These are phyloP conservation scores for Cryptus armator DNA, from an alignment of 2,888 invertebrate genomes.

Conservation along the genomic window DNA sequence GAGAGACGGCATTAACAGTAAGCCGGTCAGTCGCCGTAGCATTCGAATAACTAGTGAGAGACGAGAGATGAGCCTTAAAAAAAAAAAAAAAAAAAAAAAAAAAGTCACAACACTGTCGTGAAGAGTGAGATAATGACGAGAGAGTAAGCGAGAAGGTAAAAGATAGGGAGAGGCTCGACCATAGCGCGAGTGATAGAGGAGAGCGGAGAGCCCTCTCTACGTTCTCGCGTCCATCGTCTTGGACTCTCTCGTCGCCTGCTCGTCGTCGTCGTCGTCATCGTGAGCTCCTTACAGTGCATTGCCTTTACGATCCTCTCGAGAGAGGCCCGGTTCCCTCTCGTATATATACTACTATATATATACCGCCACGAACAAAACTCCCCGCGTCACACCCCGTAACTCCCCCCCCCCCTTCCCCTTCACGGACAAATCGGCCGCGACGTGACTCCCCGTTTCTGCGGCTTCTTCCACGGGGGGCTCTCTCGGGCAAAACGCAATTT, in stretches of 20 bases:
- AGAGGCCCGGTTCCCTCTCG: conserved; percentile 43
- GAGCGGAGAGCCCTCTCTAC: conserved; percentile 62
- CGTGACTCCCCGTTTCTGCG: conserved; percentile 76
- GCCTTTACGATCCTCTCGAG: conserved; percentile 81
- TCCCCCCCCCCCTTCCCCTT: conserved; percentile 68
- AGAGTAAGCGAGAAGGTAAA: conserved; percentile 64
- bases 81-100: conserved; percentile 45
- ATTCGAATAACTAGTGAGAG: conserved; percentile 61
- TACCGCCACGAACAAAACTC: conserved; percentile 57
- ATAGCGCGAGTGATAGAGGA: conserved; percentile 58
- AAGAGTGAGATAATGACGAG: conserved; percentile 59
- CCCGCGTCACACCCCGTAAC: conserved; percentile 82
- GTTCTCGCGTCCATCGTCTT: conserved; percentile 51
- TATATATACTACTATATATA: conserved; percentile 16
- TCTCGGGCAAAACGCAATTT: conserved; percentile 30
- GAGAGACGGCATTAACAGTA: conserved; percentile 55
- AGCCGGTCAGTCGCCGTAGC: conserved; percentile 47
- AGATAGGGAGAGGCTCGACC: conserved; percentile 51
- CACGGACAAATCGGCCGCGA: conserved; percentile 79
- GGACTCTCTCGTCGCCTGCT: conserved; percentile 66
- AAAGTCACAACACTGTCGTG: conserved; percentile 37
- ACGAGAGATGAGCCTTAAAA: conserved; percentile 42
- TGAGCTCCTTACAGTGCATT: conserved; percentile 85
- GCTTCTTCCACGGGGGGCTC: conserved; percentile 48
- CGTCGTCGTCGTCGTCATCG: conserved; percentile 75